Base-by-base conservation (phyloP, 1,140 invertebrate species). In the Ladona fulva region DNA sequence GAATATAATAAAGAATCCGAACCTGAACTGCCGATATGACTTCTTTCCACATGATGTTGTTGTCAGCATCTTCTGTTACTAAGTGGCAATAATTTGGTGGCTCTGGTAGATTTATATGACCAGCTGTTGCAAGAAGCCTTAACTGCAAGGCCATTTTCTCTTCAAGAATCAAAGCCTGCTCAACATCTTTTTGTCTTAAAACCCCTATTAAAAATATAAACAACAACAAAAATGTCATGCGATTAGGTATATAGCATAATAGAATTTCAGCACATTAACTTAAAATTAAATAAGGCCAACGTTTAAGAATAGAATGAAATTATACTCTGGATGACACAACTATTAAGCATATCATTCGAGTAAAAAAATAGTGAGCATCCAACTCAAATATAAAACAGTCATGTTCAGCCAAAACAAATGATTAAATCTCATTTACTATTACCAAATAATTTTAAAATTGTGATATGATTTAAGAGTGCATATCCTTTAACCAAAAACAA, bases 91-190 rank as follows among this genome's bases (percentile, higher is more conserved):
- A 90, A 0, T 88, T 86, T 12, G 89, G 87, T 78, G 87, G 86
- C 24, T 84, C 82, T 81, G 85, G 77, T 85, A 87, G 25, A 86
- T 86, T 77, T 25, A 83, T 83, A 3, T 89, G 86, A 25, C 88
- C 87, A 1, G 89, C 87, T 0, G 89, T 89, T 77, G 92, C 92
- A 52, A 96, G 86, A 76, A 96, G 87, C 80, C 92, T 91, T 82
- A 92, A 87, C 82, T 97, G 93, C 59, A 97, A 83, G 78, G 90
- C 89, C 86, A 97, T 93, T 84, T 97, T 97, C 81, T 96, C 94
- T 85, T 97, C 95, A 25, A 97, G 87, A 25, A 96, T 84, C 29
- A 91, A 84, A 8, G 94, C 94, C 80, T 96, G 93, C 81, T 96
- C 93, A 29, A 91, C 88, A 82, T 97, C 95, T 83, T 96, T 97